phyloP scores from a whole-genome alignment of 2,797 vertebrate species.

The Chaenodraco wilsoni region DNA sequence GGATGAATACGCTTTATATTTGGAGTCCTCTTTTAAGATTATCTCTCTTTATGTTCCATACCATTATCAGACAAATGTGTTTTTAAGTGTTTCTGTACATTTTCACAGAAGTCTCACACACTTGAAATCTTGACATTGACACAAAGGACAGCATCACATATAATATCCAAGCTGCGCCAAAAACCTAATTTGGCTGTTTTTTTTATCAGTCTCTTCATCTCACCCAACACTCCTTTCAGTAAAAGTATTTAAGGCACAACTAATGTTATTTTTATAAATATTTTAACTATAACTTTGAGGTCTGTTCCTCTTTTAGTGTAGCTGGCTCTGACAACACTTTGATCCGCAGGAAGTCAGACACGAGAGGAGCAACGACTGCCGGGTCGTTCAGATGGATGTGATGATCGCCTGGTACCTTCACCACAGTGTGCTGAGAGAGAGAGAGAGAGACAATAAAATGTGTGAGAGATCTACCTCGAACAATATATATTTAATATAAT shows the following conservation, averaged over 20 bases:
- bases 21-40: not conserved
- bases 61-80: not conserved
- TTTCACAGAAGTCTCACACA: not conserved
- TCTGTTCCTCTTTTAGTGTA: not conserved
- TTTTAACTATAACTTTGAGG: slow-evolving; percentile 52
- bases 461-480: not conserved
- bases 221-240: not conserved
- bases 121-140: no score
- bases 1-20: not conserved
- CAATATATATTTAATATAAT: not conserved
- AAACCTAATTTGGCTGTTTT: not conserved
- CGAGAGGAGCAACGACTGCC: slow-evolving; percentile 62
- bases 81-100: not conserved
- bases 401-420: slow-evolving; percentile 77
- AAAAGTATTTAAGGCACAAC: not conserved
- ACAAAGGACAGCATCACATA: not conserved
- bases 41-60: not conserved
- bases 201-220: not conserved
- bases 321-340: slow-evolving; percentile 31
- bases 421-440: slow-evolving; percentile 65
- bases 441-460: not conserved
- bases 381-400: slow-evolving; percentile 83
- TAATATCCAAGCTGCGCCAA: no score
- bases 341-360: slow-evolving; percentile 75
- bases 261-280: not conserved